A percentile compares a stretch with the other conserved stretches of the same genome.
Evolutionary conservation across 2,888 invertebrate genomes (phyloP).

Genomic region (Clusia tigrina): DNA sequence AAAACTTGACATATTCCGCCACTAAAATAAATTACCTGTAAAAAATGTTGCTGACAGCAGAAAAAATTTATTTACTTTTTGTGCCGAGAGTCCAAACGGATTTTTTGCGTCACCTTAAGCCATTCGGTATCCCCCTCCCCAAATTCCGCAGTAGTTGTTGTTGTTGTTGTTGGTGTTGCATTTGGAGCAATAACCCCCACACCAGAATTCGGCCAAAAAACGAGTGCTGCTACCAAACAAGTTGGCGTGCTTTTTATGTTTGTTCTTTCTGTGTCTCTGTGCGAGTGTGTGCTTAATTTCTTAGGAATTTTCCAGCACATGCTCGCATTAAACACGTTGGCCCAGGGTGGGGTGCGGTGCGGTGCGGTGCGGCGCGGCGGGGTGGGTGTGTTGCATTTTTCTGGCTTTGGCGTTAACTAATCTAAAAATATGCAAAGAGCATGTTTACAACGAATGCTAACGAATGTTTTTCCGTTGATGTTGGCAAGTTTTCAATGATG

Average conservation of each 20-base stretch:
- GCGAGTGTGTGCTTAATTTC: not conserved
- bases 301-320: not conserved
- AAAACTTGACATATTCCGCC: not conserved
- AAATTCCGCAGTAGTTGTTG: not conserved
- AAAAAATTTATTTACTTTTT: not conserved
- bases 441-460: not conserved
- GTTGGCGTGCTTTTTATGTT: not conserved
- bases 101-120: not conserved
- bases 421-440: not conserved
- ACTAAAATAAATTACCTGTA: too few species aligned
- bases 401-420: not conserved
- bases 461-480: not conserved
- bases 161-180: conserved; percentile 8
- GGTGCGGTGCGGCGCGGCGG: not conserved
- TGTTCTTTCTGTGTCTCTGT: not conserved
- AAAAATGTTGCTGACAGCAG: not conserved
- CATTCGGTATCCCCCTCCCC: not conserved
- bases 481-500: not conserved
- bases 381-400: not conserved
- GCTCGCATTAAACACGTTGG: not conserved
- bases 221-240: too few species aligned
- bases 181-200: conserved; percentile 13
- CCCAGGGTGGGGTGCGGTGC: not conserved
- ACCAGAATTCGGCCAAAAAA: not conserved
- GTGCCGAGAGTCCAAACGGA: not conserved